phyloP scores from a whole-genome alignment of 2,888 invertebrate genomes.

The Plebejus argus region DNA sequence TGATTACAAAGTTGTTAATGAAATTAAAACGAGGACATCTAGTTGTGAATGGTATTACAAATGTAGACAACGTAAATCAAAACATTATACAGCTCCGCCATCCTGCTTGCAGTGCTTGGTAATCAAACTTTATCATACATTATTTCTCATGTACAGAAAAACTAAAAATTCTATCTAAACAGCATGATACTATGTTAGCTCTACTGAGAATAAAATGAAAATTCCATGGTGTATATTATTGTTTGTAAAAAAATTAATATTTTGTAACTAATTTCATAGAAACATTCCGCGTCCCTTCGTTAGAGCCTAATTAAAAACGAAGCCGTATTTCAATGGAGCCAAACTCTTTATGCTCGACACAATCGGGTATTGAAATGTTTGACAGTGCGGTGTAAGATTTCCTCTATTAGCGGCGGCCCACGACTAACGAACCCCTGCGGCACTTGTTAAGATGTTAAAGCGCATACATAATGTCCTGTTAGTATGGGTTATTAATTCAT shows the following conservation, averaged over 20 bases:
- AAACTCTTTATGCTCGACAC: not conserved
- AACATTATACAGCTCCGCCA: too few species aligned
- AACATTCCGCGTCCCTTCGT: not conserved
- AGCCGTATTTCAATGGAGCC: not conserved
- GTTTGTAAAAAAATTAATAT: not conserved
- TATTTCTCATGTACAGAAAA: too few species aligned
- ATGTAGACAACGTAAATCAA: too few species aligned
- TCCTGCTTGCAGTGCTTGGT: too few species aligned
- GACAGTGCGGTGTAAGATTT: constrained; percentile 21
- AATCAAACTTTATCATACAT: too few species aligned
- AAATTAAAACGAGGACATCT: not conserved
- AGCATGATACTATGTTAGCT: too few species aligned
- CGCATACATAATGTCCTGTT: not conserved
- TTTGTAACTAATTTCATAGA: not conserved
- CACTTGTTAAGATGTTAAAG: not conserved
- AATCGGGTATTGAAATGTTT: constrained; percentile 9
- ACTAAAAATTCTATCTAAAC: too few species aligned
- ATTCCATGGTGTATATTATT: too few species aligned
- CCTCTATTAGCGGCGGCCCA: not conserved
- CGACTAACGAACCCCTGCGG: constrained; percentile 7
- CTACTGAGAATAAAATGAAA: too few species aligned
- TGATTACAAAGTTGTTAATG: not conserved
- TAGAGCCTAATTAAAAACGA: constrained; percentile 9
- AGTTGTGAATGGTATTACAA: too few species aligned
- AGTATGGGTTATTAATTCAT: constrained; percentile 11